Evolutionary conservation across 1,140 invertebrate genomes (phyloP).

Genomic region (Drosophila subpulchrella): DNA sequence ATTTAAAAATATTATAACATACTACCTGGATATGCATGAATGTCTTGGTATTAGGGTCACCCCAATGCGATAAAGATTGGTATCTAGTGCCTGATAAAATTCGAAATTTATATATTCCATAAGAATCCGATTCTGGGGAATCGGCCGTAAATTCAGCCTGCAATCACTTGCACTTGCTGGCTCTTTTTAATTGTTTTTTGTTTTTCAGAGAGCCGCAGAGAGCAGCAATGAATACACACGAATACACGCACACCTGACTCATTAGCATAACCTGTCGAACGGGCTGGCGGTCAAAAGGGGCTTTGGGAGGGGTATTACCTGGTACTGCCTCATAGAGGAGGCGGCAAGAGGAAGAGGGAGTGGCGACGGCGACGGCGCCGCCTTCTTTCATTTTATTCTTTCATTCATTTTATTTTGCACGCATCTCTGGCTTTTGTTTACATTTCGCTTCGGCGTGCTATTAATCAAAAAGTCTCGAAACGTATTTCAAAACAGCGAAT

Average conservation of each 20-base stretch:
- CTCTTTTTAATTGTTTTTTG: constrained; percentile 8
- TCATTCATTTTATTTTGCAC: constrained; percentile 54
- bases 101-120: background rate
- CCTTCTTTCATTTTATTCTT: constrained; percentile 28
- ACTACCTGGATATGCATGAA: too few relatives aligned
- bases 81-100: background rate
- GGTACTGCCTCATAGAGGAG: background rate
- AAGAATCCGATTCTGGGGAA: background rate
- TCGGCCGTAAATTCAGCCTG: constrained; percentile 4
- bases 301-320: background rate
- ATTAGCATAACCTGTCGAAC: constrained; percentile 75
- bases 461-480: constrained; percentile 29
- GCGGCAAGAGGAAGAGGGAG: constrained; percentile 22
- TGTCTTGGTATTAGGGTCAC: too few relatives aligned
- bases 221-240: background rate
- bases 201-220: background rate
- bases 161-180: constrained; percentile 39
- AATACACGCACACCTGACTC: constrained; percentile 56
- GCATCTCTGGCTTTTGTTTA: constrained; percentile 31
- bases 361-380: constrained; percentile 16
- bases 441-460: constrained; percentile 19
- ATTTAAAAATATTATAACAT: too few relatives aligned
- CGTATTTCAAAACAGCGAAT: constrained; percentile 16
- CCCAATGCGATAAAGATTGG: too few relatives aligned
- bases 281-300: constrained; percentile 28